A percentile compares a stretch with the other conserved stretches of the same genome.
These are phyloP conservation scores for Eristalis arbustorum DNA, from an alignment of 2,888 invertebrate genomes.

Conservation along the genomic window DNA sequence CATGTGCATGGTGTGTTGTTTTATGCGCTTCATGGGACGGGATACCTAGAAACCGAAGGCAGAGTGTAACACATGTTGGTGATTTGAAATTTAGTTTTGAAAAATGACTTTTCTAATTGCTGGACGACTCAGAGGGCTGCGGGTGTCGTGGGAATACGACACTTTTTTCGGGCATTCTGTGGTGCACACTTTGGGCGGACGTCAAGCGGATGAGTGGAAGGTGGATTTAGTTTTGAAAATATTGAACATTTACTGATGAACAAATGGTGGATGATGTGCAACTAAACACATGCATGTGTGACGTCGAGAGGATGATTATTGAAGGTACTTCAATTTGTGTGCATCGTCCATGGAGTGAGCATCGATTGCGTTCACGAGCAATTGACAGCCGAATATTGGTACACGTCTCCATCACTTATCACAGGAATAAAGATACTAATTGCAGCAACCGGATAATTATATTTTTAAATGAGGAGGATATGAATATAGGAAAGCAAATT, in stretches of 20 bases:
- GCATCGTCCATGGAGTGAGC: no score
- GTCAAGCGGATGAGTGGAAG: not conserved
- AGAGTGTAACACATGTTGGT: constrained; percentile 49
- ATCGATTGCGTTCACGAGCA: no score
- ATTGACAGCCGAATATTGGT: no score
- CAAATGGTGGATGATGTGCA: not conserved
- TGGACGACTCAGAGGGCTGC: not conserved
- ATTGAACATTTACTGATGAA: not conserved
- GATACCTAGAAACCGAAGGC: constrained; percentile 35
- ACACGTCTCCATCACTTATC: no score
- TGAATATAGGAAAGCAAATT: no score
- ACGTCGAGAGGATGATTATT: not conserved
- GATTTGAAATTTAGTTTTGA: constrained; percentile 41
- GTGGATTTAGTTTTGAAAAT: not conserved
- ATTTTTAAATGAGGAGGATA: no score
- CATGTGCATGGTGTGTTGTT: constrained; percentile 28
- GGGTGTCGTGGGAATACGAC: constrained; percentile 53
- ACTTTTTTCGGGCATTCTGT: constrained; percentile 5
- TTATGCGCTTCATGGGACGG: constrained; percentile 31
- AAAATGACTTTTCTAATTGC: constrained; percentile 56
- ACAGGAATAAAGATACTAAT: no score
- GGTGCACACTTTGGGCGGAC: constrained; percentile 34
- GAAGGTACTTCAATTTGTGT: no score
- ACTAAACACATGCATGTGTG: not conserved
- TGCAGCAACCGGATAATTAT: no score